These are phyloP conservation scores for Gallirallus australis DNA, from an alignment of 2,797 vertebrate genomes.

Conservation along the genomic window DNA sequence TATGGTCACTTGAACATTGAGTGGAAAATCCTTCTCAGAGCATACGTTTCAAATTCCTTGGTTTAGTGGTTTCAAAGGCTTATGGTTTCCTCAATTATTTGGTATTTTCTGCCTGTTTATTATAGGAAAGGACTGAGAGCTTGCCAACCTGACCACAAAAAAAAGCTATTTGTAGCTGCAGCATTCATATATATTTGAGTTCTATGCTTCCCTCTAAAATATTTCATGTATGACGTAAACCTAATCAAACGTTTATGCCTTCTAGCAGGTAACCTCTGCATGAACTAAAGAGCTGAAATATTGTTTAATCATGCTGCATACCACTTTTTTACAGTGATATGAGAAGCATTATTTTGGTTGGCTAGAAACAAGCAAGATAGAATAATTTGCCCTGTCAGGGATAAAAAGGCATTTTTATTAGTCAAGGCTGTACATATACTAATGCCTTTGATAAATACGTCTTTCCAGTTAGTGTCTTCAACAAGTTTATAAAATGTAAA, in stretches of 20 bases:
- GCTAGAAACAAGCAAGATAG: constrained; percentile 74
- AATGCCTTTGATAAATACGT: neutral
- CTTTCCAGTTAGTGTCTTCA: neutral
- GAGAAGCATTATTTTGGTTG: constrained; percentile 80
- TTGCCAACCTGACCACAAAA: constrained; percentile 68
- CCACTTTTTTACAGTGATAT: constrained; percentile 72
- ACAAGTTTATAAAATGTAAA: neutral
- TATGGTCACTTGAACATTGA: constrained; percentile 1
- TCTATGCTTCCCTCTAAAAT: constrained; percentile 80
- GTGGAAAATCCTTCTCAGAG: constrained; percentile 18
- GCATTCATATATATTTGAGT: constrained; percentile 76
- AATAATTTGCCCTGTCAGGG: constrained; percentile 72
- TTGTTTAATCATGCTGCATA: constrained; percentile 84
- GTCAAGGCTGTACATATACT: constrained; percentile 16
- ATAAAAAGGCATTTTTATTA: constrained; percentile 17
- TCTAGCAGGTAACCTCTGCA: constrained; percentile 84
- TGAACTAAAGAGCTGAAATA: constrained; percentile 89
- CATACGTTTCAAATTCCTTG: constrained; percentile 45
- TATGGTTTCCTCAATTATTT: constrained; percentile 55
- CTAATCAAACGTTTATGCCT: constrained; percentile 86
- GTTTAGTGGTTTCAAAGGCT: constrained; percentile 41
- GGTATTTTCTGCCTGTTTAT: constrained; percentile 70
- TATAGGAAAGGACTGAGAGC: constrained; percentile 59
- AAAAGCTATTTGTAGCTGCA: constrained; percentile 75
- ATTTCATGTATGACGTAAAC: constrained; percentile 84